phyloP scores from a whole-genome alignment of 2,888 invertebrate genomes.

The Mantis religiosa region DNA sequence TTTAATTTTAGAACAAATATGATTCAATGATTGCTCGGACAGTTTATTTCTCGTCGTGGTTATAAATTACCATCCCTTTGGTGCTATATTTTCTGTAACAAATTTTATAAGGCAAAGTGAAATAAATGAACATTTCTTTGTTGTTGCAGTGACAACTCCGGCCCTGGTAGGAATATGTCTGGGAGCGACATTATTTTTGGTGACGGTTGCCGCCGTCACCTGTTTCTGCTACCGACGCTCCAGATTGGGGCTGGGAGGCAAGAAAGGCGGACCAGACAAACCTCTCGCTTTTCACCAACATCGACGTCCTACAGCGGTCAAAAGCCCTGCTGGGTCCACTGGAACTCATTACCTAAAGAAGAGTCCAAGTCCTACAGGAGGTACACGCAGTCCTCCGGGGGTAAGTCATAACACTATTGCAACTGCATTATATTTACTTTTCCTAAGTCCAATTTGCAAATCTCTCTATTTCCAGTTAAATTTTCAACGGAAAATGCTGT shows the following conservation, averaged over 20 bases:
- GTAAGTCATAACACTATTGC: conserved; percentile 37
- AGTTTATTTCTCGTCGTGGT: too few species aligned
- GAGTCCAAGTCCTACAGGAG: conserved; percentile 78
- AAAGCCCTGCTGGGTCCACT: conserved; percentile 74
- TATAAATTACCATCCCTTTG: too few species aligned
- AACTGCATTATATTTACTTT: too few species aligned
- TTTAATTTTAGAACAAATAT: too few species aligned
- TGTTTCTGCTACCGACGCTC: conserved; percentile 61
- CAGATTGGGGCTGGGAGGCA: not conserved
- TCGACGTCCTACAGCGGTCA: conserved; percentile 74
- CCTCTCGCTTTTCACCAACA: conserved; percentile 63
- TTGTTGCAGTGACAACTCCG: conserved; percentile 50
- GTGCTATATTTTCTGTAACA: too few species aligned
- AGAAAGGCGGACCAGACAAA: conserved; percentile 25
- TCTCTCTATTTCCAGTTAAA: too few species aligned
- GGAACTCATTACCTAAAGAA: conserved; percentile 81
- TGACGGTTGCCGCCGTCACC: conserved; percentile 57
- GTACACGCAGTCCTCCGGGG: conserved; percentile 50
- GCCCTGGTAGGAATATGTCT: conserved; percentile 60
- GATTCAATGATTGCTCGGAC: too few species aligned
- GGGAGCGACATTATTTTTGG: conserved; percentile 55
- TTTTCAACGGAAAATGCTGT: too few species aligned
- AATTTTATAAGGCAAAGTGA: not conserved
- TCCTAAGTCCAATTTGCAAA: not conserved
- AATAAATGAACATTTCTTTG: not conserved